Evolutionary conservation across 2,113 vertebrate genomes (phyloP), one percentile per base, ranked within the genome.

Genomic region (Oryzias curvinotus): DNA sequence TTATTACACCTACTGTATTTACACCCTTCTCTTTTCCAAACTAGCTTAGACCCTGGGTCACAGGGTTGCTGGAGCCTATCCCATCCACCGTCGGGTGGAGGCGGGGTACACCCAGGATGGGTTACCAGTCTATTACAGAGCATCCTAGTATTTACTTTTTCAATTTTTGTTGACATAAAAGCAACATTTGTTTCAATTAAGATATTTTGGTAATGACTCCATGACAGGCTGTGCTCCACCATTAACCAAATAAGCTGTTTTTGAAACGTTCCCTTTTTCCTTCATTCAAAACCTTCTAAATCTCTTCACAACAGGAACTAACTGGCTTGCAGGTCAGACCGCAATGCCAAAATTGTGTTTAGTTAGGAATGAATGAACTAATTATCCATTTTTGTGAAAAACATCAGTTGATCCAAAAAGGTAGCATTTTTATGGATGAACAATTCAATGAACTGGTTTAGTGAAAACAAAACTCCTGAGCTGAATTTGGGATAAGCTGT

Each of bases 401-500:
- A 13, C 65, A 70, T 28, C n/a, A 7, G 30, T 44, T 52, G 12
- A 49, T 63, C 57, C 62, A 64, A 65, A 50, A 25, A 44, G 65
- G 67, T 45, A 41, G 7, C 68, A 28, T 43, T 65, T 80, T 58
- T 54, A 68, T 68, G 78, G 73, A 58, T 55, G 42, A 44, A 3
- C 56, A 62, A 66, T 60, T 72, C 44, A 71, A 70, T 75, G 58
- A 60, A 36, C 4, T 23, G 17, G 44, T 49, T 28, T 36, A 25
- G n/a, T 30, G 63, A 57, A 77, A 71, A 56, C 75, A 43, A 75
- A 59, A 65, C 72, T 79, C 67, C 74, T 73, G 71, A 78, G 64
- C 58, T 69, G 63, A 56, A 69, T 72, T 76, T 55, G 72, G 65
- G 53, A 62, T 61, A 75, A 66, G 80, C 62, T 51, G 46, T 43